A percentile compares a stretch with the other conserved stretches of the same genome.
Conservation (phyloP, 1,140 invertebrate species). For the Aphelenchoides besseyi region DNA sequence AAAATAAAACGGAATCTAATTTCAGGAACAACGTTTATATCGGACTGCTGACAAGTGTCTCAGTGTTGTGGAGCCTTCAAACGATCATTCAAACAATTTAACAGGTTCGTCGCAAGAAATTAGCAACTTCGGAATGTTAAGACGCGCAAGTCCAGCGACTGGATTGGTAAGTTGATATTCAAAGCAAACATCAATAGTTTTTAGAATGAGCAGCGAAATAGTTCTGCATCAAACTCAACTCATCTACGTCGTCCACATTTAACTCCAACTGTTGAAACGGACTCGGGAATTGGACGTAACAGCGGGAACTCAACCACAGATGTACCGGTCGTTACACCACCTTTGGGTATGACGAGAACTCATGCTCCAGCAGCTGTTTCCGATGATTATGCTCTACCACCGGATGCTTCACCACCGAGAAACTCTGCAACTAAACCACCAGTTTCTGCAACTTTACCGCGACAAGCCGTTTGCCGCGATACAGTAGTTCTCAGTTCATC, state of each 20-base stretch:
- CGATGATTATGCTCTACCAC: slow-evolving; percentile 44
- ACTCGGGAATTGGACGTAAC: slow-evolving; percentile 27
- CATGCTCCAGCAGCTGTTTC: slow-evolving; percentile 20
- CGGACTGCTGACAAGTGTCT: slow-evolving; percentile 53
- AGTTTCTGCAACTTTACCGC: not conserved
- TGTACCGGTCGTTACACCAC: slow-evolving; percentile 8
- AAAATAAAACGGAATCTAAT: slow-evolving; percentile 23
- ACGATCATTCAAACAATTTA: not conserved
- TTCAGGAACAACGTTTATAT: slow-evolving; percentile 42
- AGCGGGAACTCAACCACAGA: slow-evolving; percentile 18
- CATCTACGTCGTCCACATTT: not conserved
- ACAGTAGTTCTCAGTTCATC: slow-evolving; percentile 18
- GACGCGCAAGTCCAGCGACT: slow-evolving; percentile 19
- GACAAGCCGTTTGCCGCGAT: not conserved
- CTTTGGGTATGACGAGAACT: slow-evolving; percentile 23
- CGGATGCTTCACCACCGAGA: slow-evolving; percentile 30
- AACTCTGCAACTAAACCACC: not conserved
- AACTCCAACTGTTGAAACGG: slow-evolving; percentile 18
- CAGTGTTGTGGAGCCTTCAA: slow-evolving; percentile 35
- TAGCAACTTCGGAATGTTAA: not conserved
- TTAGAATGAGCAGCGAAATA: not conserved
- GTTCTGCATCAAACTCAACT: not conserved
- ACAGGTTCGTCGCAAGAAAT: too few species aligned
- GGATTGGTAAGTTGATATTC: not conserved
- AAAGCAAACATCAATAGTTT: not conserved